Conservation (phyloP, 2,113 vertebrate species). For the Myotis brandtii region DNA sequence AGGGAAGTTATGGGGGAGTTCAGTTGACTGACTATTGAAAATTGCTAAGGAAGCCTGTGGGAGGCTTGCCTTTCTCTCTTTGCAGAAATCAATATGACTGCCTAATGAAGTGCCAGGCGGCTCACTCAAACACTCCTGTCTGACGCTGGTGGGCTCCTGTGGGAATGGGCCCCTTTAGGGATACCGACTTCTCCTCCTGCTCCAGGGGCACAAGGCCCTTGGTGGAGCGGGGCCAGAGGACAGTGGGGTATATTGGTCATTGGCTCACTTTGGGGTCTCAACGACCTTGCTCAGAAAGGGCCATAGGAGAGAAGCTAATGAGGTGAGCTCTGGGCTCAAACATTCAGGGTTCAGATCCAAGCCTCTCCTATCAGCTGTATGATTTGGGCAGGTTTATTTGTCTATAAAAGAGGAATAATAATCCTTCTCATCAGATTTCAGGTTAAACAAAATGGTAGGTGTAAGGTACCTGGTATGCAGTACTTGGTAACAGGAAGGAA, state of each 20-base stretch:
- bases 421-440: not conserved
- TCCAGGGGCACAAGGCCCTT: not conserved
- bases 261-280: not conserved
- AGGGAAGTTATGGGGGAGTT: constrained; percentile 48
- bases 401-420: not conserved
- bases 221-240: not conserved
- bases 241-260: not conserved
- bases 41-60: constrained; percentile 55
- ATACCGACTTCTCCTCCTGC: not conserved
- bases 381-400: not conserved
- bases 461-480: not conserved
- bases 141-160: not conserved
- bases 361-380: not conserved
- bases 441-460: not conserved
- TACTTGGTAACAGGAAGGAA: not conserved
- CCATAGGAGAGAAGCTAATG: not conserved
- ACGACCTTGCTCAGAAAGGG: not conserved
- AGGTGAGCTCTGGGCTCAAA: not conserved
- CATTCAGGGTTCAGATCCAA: not conserved
- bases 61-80: constrained; percentile 62
- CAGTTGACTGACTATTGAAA: constrained; percentile 35
- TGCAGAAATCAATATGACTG: constrained; percentile 58
- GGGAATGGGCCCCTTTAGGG: not conserved
- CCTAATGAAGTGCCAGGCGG: constrained; percentile 44
- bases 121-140: not conserved